Evolutionary conservation across 2,113 vertebrate species (phyloP), one percentile per base, ranked within the genome.

Genomic region (Cryptomyrus ogoouensis): DNA sequence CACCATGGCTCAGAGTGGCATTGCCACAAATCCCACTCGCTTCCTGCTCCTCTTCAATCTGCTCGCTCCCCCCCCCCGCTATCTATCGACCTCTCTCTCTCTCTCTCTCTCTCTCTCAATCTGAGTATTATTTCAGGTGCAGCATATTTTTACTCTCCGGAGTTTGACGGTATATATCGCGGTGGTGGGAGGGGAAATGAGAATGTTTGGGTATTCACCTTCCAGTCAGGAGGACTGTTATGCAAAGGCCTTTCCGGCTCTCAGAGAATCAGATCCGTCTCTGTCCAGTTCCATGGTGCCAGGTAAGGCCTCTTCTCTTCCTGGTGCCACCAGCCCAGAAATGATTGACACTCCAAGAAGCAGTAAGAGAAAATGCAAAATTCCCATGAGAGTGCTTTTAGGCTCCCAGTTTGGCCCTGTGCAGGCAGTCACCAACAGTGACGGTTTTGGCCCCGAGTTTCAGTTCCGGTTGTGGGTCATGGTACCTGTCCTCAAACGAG

Each of bases 321-420:
- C 49, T 24, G 35, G 35, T 83, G 21, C 74, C 89, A 31, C 17
- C 19, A 12, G 24, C 70, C 12, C 88, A 19, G 74, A 58, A 90
- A 88, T 89, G 77, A 88, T 31, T 70, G 91, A 90, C 91, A 93
- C 92, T 91, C 93, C 92, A 86, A 88, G 80, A 80, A 83, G 62
- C 70, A 39, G 91, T 74, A 89, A 92, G 89, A 91, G 90, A 89
- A 86, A 44, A 88, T 91, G 90, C 9, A 91, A 89, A 47, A 88
- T 91, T 90, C 93, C 83, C 62, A 27, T 27, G 62, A 27, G n/a
- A 21, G 56, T n/a, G 56, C 56, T 58, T 66, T n/a, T n/a, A 66
- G 62, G 9, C n/a, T 31, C n/a, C 62, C 62, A 66, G 62, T 52
- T 90, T 92, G 90, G 87, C 90, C 86, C 86, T 62, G 77, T 62